These are phyloP conservation scores for Asbolus verrucosus DNA, from an alignment of 1,140 invertebrate genomes.

Conservation along the genomic window DNA sequence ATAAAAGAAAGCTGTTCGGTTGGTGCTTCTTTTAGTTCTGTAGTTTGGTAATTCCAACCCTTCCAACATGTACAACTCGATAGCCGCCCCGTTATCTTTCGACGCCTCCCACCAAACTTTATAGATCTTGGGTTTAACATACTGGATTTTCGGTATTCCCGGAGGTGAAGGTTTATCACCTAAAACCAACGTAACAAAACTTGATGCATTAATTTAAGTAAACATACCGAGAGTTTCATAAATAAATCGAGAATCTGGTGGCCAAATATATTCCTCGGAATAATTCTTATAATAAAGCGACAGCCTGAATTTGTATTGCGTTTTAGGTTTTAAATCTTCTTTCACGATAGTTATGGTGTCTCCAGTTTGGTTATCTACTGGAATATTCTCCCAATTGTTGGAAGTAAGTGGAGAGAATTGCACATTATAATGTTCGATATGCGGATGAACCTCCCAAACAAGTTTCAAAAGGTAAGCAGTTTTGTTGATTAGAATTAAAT, in stretches of 20 bases:
- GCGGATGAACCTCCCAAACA: conserved; percentile 71
- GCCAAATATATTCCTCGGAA: conserved; percentile 74
- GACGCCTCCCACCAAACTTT: conserved; percentile 80
- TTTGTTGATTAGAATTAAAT: conserved; percentile 68
- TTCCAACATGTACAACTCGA: conserved; percentile 73
- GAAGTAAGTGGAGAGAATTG: conserved; percentile 59
- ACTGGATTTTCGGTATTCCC: conserved; percentile 74
- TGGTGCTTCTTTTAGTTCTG: conserved; percentile 59
- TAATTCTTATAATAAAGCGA: conserved; percentile 75
- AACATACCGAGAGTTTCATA: conserved; percentile 80
- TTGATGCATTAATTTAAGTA: not conserved
- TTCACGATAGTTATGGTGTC: conserved; percentile 64
- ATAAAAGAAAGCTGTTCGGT: conserved; percentile 59
- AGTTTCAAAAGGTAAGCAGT: conserved; percentile 71
- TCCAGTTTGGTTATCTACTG: conserved; percentile 36
- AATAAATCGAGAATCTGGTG: conserved; percentile 74
- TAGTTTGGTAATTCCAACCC: conserved; percentile 62
- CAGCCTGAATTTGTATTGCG: conserved; percentile 80
- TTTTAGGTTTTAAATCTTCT: conserved; percentile 74
- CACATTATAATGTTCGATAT: conserved; percentile 60
- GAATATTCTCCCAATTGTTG: conserved; percentile 56
- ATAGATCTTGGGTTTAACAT: conserved; percentile 74
- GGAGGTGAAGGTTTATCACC: conserved; percentile 77
- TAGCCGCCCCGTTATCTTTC: conserved; percentile 73
- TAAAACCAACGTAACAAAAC: too few relatives aligned